Percentiles rank a stretch among this genome's conserved stretches.
These are phyloP conservation scores for Leptinotarsa undecemlineata DNA, from an alignment of 1,140 invertebrate genomes.

Conservation along the genomic window DNA sequence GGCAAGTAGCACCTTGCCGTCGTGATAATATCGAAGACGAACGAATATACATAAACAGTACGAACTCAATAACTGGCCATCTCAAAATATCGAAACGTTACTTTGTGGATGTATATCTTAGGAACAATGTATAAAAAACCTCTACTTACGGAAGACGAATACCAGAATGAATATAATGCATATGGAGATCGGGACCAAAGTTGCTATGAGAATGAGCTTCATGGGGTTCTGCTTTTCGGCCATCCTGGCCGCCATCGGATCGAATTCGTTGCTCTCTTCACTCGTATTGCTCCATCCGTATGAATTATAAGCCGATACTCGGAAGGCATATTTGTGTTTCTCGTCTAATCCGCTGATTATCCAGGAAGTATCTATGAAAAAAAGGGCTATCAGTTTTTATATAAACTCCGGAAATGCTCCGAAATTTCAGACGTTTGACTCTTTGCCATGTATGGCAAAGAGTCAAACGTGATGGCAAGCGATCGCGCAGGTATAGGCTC, in stretches of 20 bases:
- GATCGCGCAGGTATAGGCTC: too few species aligned
- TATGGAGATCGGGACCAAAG: constrained; percentile 59
- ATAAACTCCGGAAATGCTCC: too few species aligned
- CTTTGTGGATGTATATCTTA: too few species aligned
- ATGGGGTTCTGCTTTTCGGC: constrained; percentile 62
- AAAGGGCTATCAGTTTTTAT: not conserved
- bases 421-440: too few species aligned
- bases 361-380: constrained; percentile 72
- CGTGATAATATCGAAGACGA: not conserved
- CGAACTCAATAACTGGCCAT: not conserved
- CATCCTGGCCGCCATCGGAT: constrained; percentile 61
- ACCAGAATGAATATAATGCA: constrained; percentile 55
- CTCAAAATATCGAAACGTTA: too few species aligned
- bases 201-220: constrained; percentile 63
- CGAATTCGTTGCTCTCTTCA: constrained; percentile 59
- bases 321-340: constrained; percentile 69
- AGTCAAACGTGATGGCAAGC: too few species aligned
- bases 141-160: constrained; percentile 58
- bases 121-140: too few species aligned
- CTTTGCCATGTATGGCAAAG: too few species aligned
- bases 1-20: too few species aligned
- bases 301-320: constrained; percentile 76
- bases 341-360: constrained; percentile 70
- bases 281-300: constrained; percentile 81
- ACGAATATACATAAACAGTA: not conserved